Base-by-base conservation (phyloP, 2,797 vertebrate species). In the Girardinus metallicus region DNA sequence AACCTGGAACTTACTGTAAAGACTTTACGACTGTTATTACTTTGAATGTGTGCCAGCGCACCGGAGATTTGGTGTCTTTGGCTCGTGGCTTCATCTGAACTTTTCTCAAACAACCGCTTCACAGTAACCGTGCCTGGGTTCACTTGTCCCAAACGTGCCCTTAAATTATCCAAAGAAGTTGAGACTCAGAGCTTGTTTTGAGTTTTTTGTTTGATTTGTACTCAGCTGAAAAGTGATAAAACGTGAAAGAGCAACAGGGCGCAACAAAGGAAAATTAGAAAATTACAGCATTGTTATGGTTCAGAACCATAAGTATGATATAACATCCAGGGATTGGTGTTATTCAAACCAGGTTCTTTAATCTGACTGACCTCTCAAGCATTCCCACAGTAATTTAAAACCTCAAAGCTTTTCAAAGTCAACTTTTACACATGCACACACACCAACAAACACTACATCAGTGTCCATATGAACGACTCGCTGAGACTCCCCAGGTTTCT, bases 351-450 rank as follows among this genome's bases (percentile, higher is more conserved):
- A 5, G 36, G 21, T 23, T 68, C 23, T 60, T 64, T 64, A 18
- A 36, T 39, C 16, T 68, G 34, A 68, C 34, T 39, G 31, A 68
- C 34, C 8, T 41, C 23, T 68, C 34, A 39, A 68, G 16, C 64
- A 68, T 39, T 68, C 5, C 36, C 36, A 68, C 64, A 68, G 36
- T 68, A 68, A 39, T 39, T 41, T 29, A 7, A 23, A 39, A 68
- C 5, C 34, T 41, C 84, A 72, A 70, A 66, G 60, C 82, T 84
- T 85, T 94, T 91, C 89, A 89, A 93, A 91, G 92, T 91, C 84
- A 91, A 87, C 87, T 88, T 86, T 92, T 90, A 87, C 84, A 90
- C 82, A 47, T 31, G 55, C 11, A 77, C 77, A 74, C 68, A 51
- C 73, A 81, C 73, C 10, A 55, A 75, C 73, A 47, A 36, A 84